A percentile compares a stretch with the other conserved stretches of the same genome.
phyloP scores from a whole-genome alignment of 2,888 invertebrate genomes.

The Schizaphis graminum region DNA sequence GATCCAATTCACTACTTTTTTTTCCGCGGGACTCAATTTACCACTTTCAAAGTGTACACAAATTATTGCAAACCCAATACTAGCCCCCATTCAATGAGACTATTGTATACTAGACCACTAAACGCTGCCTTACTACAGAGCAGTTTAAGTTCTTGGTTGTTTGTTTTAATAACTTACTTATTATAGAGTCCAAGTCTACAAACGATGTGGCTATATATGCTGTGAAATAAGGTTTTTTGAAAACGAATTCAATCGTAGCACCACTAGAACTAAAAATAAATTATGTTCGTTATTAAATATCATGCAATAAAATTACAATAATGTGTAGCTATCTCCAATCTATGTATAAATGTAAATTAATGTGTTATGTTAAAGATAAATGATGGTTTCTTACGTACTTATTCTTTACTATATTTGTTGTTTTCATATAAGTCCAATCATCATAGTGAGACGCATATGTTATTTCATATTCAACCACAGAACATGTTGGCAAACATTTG shows the following conservation, averaged over 20 bases:
- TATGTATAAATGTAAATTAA: too few species aligned
- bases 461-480: slow-evolving; percentile 22
- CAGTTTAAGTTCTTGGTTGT: background rate
- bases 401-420: slow-evolving; percentile 28
- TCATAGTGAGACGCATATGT: background rate
- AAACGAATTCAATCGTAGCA: slow-evolving; percentile 18
- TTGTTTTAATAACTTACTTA: slow-evolving; percentile 25
- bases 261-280: slow-evolving; percentile 36
- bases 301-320: background rate
- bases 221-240: slow-evolving; percentile 28
- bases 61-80: too few species aligned
- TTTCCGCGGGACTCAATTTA: too few species aligned
- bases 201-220: slow-evolving; percentile 28
- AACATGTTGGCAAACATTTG: slow-evolving; percentile 50
- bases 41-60: too few species aligned
- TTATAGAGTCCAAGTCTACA: background rate
- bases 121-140: background rate
- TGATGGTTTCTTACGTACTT: background rate
- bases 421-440: slow-evolving; percentile 35
- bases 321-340: too few species aligned
- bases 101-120: background rate
- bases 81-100: background rate
- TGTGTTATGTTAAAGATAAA: background rate
- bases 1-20: too few species aligned
- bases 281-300: background rate